A percentile compares a stretch with the other conserved stretches of the same genome.
These are phyloP conservation scores for Heliconius aoede DNA, from an alignment of 2,888 invertebrate genomes.

Conservation along the genomic window DNA sequence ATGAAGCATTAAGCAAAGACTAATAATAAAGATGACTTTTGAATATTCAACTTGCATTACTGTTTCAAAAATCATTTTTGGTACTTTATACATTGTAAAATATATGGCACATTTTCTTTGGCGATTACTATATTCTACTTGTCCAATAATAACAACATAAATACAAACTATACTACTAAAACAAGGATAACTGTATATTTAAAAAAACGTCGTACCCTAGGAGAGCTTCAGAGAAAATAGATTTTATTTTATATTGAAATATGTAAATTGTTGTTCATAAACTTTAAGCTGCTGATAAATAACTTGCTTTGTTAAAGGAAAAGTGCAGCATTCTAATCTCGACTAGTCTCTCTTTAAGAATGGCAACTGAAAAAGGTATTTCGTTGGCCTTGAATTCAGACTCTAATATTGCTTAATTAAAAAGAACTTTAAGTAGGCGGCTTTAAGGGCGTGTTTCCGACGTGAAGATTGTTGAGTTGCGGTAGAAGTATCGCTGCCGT, in stretches of 20 bases:
- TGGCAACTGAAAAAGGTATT: constrained; percentile 23
- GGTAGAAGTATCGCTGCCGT: constrained; percentile 90
- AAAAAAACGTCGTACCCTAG: background rate
- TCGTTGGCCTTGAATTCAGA: constrained; percentile 35
- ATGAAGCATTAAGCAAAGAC: background rate
- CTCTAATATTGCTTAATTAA: constrained; percentile 20
- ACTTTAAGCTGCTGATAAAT: background rate
- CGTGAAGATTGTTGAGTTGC: constrained; percentile 83
- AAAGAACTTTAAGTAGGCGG: constrained; percentile 65
- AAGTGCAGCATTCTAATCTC: constrained; percentile 18
- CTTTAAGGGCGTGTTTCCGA: constrained; percentile 77
- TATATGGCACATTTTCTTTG: constrained; percentile 20
- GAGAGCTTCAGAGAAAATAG: background rate
- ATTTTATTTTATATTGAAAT: background rate
- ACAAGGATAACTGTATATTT: background rate
- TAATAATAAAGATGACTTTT: background rate
- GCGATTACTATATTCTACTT: background rate
- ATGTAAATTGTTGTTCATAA: background rate
- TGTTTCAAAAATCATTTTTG: background rate
- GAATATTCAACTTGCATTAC: too few relatives aligned
- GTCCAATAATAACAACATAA: background rate
- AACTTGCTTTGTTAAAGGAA: constrained; percentile 9
- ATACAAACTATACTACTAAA: background rate
- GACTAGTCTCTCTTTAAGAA: constrained; percentile 15
- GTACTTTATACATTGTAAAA: background rate